These are phyloP conservation scores for Urosaurus nigricauda DNA, from an alignment of 2,797 vertebrate genomes.

Conservation along the genomic window DNA sequence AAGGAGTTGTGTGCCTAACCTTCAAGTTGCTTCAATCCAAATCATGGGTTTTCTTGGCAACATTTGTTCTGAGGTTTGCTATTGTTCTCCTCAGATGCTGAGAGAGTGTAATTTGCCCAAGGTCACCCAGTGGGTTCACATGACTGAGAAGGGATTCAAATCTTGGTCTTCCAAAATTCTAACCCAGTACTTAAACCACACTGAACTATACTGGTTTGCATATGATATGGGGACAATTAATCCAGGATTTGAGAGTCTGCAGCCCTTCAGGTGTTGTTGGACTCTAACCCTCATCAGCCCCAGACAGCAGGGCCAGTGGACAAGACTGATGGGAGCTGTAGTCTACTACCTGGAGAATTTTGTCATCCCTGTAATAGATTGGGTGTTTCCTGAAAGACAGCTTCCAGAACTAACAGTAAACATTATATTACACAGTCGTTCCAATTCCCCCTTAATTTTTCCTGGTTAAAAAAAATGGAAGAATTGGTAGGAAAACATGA, in stretches of 20 bases:
- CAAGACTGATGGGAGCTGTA: neutral
- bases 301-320: neutral
- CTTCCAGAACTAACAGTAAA: neutral
- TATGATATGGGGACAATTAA: neutral
- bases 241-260: neutral
- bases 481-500: neutral
- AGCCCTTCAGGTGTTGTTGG: neutral
- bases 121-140: no score
- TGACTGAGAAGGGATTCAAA: no score
- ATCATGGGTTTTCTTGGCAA: no score
- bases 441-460: neutral
- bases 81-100: no score
- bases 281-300: neutral
- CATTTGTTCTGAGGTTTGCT: no score
- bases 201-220: no score
- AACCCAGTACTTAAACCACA: no score
- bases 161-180: no score
- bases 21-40: no score
- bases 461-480: neutral
- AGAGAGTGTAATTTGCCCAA: no score
- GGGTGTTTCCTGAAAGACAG: neutral
- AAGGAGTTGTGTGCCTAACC: no score
- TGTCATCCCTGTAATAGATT: neutral
- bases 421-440: neutral
- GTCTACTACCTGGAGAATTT: neutral